Conservation (phyloP, 1,140 invertebrate genomes). For the Drosophila melanica region DNA sequence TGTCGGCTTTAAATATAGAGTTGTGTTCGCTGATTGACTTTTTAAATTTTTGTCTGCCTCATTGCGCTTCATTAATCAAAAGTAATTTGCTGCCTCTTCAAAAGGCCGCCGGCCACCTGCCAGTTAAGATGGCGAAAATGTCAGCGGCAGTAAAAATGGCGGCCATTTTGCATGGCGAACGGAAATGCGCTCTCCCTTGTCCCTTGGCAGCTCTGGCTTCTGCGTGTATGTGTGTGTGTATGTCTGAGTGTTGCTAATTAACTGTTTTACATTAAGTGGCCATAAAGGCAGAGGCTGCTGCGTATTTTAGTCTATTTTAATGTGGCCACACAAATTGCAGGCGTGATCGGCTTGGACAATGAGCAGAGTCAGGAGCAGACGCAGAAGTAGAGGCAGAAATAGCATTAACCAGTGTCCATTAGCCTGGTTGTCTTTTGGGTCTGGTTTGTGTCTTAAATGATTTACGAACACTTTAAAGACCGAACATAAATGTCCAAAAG, state of each 20-base stretch:
- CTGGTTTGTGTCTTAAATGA: constrained; percentile 61
- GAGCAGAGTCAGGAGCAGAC: constrained; percentile 16
- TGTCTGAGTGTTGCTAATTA: constrained; percentile 66
- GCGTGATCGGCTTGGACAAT: constrained; percentile 76
- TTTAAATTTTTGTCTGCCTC: constrained; percentile 47
- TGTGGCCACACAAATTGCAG: constrained; percentile 59
- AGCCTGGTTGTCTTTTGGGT: constrained; percentile 39
- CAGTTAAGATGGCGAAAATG: constrained; percentile 64
- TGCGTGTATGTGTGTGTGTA: constrained; percentile 25
- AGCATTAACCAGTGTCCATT: constrained; percentile 50
- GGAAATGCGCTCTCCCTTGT: constrained; percentile 28
- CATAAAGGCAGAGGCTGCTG: constrained; percentile 63
- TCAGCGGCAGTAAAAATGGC: constrained; percentile 67
- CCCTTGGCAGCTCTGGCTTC: too few species aligned
- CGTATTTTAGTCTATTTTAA: constrained; percentile 78
- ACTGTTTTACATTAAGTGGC: constrained; percentile 81
- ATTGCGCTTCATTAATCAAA: constrained; percentile 80
- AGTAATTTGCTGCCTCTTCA: constrained; percentile 76
- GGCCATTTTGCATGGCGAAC: constrained; percentile 69
- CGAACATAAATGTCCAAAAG: constrained; percentile 55
- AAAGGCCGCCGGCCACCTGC: constrained; percentile 46
- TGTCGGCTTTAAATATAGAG: constrained; percentile 6
- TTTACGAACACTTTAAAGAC: constrained; percentile 73
- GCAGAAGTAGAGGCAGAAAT: neutral
- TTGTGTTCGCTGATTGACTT: constrained; percentile 18